A percentile compares a stretch with the other conserved stretches of the same genome.
phyloP scores from a whole-genome alignment of 2,113 vertebrate genomes.

The Myrmecobius fasciatus region DNA sequence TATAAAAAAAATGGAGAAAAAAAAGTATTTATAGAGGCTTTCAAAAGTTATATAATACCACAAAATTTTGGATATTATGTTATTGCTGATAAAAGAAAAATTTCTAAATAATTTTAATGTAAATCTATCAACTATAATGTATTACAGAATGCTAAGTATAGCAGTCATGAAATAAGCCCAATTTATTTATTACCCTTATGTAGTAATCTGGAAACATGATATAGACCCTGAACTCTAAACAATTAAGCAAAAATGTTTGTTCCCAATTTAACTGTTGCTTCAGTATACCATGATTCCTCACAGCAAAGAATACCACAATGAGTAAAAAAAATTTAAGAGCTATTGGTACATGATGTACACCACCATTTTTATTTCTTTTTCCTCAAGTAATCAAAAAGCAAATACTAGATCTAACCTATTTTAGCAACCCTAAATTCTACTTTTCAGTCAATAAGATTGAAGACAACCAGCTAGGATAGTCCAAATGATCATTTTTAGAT shows the following conservation, averaged over 20 bases:
- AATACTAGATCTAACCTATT: neutral
- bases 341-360: neutral
- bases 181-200: neutral
- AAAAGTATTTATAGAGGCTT: neutral
- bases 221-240: neutral
- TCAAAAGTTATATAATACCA: neutral
- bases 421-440: neutral
- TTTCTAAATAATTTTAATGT: neutral
- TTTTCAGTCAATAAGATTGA: neutral
- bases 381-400: neutral
- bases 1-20: too few relatives aligned
- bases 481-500: slow-evolving; percentile 4
- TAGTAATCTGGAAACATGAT: neutral
- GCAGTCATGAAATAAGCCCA: neutral
- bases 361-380: neutral
- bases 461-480: neutral
- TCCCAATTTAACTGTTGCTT: neutral
- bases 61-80: neutral
- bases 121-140: neutral
- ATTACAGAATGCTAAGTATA: neutral
- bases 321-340: neutral
- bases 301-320: neutral
- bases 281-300: neutral
- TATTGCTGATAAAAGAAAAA: neutral
- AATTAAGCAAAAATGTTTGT: neutral